Percentiles rank a stretch among this genome's conserved stretches.
These are phyloP conservation scores for Sarcophaga subvicina DNA, from an alignment of 2,888 invertebrate genomes.

Conservation along the genomic window DNA sequence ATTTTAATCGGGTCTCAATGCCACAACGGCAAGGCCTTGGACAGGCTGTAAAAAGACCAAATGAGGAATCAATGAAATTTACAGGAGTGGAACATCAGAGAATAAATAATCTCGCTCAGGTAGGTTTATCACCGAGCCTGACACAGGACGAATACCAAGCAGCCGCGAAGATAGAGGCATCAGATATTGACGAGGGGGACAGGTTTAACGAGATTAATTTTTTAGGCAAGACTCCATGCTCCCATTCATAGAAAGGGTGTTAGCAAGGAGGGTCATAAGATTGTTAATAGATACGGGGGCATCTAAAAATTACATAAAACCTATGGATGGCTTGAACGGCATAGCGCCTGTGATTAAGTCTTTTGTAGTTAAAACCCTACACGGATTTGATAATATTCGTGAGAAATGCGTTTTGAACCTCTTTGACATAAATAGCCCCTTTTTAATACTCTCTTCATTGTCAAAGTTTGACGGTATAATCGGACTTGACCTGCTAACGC, in stretches of 20 bases:
- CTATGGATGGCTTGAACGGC: conserved; percentile 38
- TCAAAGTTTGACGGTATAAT: conserved; percentile 67
- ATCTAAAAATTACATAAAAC: conserved; percentile 65
- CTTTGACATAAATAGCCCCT: conserved; percentile 57
- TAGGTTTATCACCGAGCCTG: background rate
- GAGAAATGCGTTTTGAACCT: conserved; percentile 62
- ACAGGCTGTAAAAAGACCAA: background rate
- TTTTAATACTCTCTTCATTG: conserved; percentile 32
- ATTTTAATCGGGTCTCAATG: no score
- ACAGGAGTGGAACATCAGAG: background rate
- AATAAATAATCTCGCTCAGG: background rate
- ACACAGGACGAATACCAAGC: background rate
- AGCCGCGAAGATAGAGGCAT: background rate
- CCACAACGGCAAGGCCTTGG: background rate
- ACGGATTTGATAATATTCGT: conserved; percentile 56
- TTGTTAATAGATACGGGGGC: conserved; percentile 40
- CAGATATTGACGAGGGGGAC: no score
- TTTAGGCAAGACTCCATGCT: conserved; percentile 1
- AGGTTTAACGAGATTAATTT: background rate
- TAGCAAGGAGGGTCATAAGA: background rate
- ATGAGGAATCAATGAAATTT: background rate
- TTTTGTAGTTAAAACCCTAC: conserved; percentile 60
- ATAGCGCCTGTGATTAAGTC: conserved; percentile 36
- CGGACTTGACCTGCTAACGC: conserved; percentile 67
- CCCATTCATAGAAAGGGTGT: background rate